Evolutionary conservation across 2,888 invertebrate genomes (phyloP).

Genomic region (Sphaeridia pumilis): DNA sequence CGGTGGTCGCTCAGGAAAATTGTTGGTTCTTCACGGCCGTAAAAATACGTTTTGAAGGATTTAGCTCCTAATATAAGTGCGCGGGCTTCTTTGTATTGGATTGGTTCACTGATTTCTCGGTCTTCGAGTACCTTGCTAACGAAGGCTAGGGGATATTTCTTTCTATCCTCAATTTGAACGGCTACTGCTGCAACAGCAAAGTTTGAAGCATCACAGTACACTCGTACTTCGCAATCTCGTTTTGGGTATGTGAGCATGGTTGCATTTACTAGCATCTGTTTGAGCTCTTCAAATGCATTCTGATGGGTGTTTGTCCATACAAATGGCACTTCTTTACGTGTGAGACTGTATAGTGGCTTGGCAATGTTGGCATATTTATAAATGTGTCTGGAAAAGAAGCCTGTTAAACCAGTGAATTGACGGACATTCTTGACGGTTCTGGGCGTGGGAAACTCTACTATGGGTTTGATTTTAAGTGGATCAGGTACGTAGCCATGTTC

Average conservation of each 20-base stretch:
- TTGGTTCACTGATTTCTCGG: slow-evolving; percentile 38
- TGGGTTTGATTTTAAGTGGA: slow-evolving; percentile 18
- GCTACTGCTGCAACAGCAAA: slow-evolving; percentile 1
- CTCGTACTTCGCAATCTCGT: background rate
- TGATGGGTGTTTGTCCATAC: slow-evolving; percentile 15
- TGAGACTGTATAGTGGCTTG: slow-evolving; percentile 17
- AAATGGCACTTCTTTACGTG: slow-evolving; percentile 6
- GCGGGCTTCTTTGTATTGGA: slow-evolving; percentile 39
- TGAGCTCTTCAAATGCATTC: slow-evolving; percentile 17
- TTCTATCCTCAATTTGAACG: background rate
- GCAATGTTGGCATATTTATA: slow-evolving; percentile 25
- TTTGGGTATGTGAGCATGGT: slow-evolving; percentile 17
- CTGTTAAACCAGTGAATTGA: slow-evolving; percentile 21
- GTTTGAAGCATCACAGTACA: slow-evolving; percentile 15
- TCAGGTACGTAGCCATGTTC: slow-evolving; percentile 19
- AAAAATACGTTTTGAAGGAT: slow-evolving; percentile 38
- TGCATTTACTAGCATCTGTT: slow-evolving; percentile 1
- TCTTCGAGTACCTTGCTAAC: slow-evolving; percentile 37
- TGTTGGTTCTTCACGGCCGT: slow-evolving; percentile 38
- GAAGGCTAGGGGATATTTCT: slow-evolving; percentile 37
- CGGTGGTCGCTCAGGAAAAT: slow-evolving; percentile 39
- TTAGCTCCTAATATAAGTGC: slow-evolving; percentile 37
- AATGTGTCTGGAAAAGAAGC: slow-evolving; percentile 30
- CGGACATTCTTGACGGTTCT: slow-evolving; percentile 15
- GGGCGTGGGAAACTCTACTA: slow-evolving; percentile 22